Evolutionary conservation across 2,797 vertebrate genomes (phyloP), one percentile per base, ranked within the genome.

Genomic region (Fringilla coelebs): DNA sequence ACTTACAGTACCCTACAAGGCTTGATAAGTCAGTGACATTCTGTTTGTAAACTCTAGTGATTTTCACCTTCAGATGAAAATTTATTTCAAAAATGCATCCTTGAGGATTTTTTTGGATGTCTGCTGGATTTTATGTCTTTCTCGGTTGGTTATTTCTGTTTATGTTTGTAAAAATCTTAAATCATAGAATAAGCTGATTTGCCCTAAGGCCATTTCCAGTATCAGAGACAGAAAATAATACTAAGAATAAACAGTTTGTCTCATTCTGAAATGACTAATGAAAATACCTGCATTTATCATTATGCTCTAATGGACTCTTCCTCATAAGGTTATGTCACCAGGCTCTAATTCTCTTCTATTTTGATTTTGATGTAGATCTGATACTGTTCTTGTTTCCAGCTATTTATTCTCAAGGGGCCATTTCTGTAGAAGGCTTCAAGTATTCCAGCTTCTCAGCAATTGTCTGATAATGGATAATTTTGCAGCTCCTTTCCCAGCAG

Each of bases 261-360:
- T 88, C 29, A 31, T 76, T 88, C 51, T 78, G 26, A 68, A 68
- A 84, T 72, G 12, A 52, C 63, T 79, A 63, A 70, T 41, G 41
- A 88, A 86, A 90, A 63, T 86, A 70, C 31, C 85, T n/a, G 18
- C 85, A 62, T 70, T 94, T 93, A 55, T 86, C 62, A 31, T 88
- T 88, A 36, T 72, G 7, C 55, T 81, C 11, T 81, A 51, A 75
- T 91, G 67, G 74, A 32, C n/a, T 80, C 62, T 68, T 72, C 85
- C 73, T 90, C 85, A 25, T 84, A 86, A 94, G 55, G 43, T 78
- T 82, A 49, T 45, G 34, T 51, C 84, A 81, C 52, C 52, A 41
- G 55, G 28, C 51, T 88, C 43, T 28, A 45, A 54, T 51, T 75
- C 62, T 75, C 73, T 86, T 48, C 54, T 78, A 0, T 66, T 88